Evolutionary conservation across 2,888 invertebrate species (phyloP), one percentile per base, ranked within the genome.

Genomic region (Oasisia sp.): DNA sequence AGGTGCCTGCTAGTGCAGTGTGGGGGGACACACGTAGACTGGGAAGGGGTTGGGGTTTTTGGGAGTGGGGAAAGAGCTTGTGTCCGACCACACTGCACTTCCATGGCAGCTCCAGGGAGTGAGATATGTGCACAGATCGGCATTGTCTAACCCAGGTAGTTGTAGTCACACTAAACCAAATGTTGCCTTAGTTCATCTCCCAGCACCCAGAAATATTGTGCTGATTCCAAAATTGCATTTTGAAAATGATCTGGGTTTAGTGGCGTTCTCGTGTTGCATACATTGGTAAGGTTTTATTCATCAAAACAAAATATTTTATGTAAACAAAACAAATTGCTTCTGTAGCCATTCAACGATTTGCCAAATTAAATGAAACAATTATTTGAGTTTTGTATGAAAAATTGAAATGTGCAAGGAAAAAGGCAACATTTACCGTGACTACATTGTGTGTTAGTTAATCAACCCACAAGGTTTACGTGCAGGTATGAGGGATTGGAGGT

Each of bases 51-150:
- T 74, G 19, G 74, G 56, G 56, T 11, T 56, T 11, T 56, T 1
- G 19, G 74, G 19, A 74, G n/a, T 27, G 3, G 1, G 74, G 74
- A 74, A 74, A 74, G 74, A 27, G 74, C 74, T 74, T 74, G 5
- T 74, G 74, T 74, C 74, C 74, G 74, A 74, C 74, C 74, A 74
- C 74, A 74, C 74, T 74, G 74, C 74, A 74, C 74, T 74, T 74
- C 19, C 74, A 74, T 14, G 74, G 74, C 74, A 74, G 74, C 74
- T 74, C 74, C 74, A 74, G 74, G 74, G 74, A 74, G 27, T 74
- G 74, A 74, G 74, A 27, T 74, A 74, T 27, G n/a, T 74, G 74
- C 74, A 74, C 74, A 74, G 74, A 74, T 74, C 74, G 74, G 74
- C 74, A 74, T 74, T 74, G 74, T 74, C 74, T 74, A 74, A 74